Percentiles rank a stretch among this genome's conserved stretches.
Conservation (phyloP, 2,113 vertebrate species). For the Acanthochromis polyacanthus region DNA sequence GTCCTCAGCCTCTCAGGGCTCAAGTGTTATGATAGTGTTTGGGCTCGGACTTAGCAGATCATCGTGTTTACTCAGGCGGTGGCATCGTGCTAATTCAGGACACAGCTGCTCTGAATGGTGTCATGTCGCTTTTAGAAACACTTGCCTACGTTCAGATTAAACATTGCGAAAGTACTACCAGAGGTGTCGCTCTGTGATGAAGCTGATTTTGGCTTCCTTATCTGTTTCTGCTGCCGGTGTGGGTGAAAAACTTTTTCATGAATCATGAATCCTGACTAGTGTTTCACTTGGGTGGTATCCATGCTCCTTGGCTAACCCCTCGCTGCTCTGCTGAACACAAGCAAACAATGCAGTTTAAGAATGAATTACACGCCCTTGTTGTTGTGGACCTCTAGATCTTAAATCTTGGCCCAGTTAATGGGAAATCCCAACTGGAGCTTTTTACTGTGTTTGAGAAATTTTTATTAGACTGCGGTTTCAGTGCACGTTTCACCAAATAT, state of each 20-base stretch:
- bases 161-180: constrained; percentile 34
- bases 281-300: constrained; percentile 75
- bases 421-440: constrained; percentile 62
- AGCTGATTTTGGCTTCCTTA: constrained; percentile 47
- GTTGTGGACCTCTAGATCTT: constrained; percentile 46
- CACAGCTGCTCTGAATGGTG: constrained; percentile 30
- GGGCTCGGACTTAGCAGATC: constrained; percentile 51
- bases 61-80: constrained; percentile 53
- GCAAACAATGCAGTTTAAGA: constrained; percentile 75
- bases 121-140: constrained; percentile 19
- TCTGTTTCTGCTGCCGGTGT: constrained; percentile 34
- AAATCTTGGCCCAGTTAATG: constrained; percentile 62
- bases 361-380: constrained; percentile 69
- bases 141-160: constrained; percentile 24
- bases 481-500: constrained; percentile 43
- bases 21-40: constrained; percentile 70
- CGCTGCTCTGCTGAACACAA: constrained; percentile 64
- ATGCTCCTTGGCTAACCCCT: constrained; percentile 71
- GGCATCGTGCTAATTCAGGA: constrained; percentile 49
- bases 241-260: constrained; percentile 33
- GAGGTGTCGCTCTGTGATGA: constrained; percentile 24
- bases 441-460: constrained; percentile 54
- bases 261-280: constrained; percentile 63
- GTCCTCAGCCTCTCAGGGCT: constrained; percentile 61
- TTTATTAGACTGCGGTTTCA: constrained; percentile 69